These are phyloP conservation scores for Pteropus alecto DNA, from an alignment of 2,113 vertebrate species.

Conservation along the genomic window DNA sequence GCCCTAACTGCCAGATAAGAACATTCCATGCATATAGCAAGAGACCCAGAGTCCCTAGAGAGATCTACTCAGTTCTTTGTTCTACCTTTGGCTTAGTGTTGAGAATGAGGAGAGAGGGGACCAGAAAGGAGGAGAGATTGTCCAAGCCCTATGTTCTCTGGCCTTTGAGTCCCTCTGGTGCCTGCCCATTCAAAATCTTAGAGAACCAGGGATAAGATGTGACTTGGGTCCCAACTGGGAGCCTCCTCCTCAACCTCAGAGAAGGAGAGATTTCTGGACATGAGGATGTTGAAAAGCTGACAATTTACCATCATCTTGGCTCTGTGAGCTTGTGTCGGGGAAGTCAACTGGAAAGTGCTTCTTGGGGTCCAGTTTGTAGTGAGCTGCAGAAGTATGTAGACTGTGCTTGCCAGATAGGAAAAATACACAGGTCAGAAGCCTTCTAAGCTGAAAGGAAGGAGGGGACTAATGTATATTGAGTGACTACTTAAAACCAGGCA, in stretches of 20 bases:
- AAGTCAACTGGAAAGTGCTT: not conserved
- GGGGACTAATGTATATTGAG: not conserved
- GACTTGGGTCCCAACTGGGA: not conserved
- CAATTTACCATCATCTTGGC: not conserved
- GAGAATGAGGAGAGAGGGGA: not conserved
- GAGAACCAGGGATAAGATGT: not conserved
- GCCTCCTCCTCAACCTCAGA: not conserved
- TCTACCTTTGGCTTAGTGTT: not conserved
- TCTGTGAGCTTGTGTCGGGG: not conserved
- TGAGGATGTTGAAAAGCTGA: not conserved
- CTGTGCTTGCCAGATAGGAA: not conserved
- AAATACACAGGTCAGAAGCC: not conserved
- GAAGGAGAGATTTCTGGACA: not conserved
- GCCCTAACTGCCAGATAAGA: not conserved
- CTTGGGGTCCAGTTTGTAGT: not conserved
- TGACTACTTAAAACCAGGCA: not conserved
- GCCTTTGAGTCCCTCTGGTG: not conserved
- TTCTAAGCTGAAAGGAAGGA: not conserved
- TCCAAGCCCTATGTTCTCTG: not conserved
- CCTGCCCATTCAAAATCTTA: not conserved
- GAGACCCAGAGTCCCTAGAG: fast-evolving
- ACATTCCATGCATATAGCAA: fast-evolving
- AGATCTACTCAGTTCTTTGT: not conserved
- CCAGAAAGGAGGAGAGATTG: not conserved
- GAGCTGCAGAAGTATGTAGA: not conserved